Evolutionary conservation across 1,140 invertebrate species (phyloP).

Genomic region (Drusus annulatus): DNA sequence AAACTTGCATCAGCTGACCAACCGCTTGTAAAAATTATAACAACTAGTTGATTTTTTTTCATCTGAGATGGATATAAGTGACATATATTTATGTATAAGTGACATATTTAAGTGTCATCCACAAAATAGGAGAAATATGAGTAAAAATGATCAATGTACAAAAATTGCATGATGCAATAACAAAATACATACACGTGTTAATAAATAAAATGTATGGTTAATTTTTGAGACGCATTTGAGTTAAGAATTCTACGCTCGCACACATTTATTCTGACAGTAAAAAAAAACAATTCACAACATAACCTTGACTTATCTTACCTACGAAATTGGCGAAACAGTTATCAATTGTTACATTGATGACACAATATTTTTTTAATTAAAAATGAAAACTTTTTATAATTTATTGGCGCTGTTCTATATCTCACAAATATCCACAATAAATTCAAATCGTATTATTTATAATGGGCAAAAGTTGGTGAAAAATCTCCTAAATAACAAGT

Average conservation of each 20-base stretch:
- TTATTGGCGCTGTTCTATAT: too few relatives aligned
- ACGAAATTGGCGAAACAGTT: background rate
- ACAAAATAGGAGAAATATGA: background rate
- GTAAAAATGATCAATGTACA: background rate
- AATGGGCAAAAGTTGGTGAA: too few relatives aligned
- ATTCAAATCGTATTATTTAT: too few relatives aligned
- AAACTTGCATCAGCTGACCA: too few relatives aligned
- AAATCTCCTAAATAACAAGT: too few relatives aligned
- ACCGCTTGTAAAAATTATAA: too few relatives aligned
- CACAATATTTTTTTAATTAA: too few relatives aligned
- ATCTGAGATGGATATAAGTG: too few relatives aligned
- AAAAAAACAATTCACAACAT: constrained; percentile 26
- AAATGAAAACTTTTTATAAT: too few relatives aligned
- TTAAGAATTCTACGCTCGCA: constrained; percentile 3
- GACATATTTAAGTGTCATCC: background rate
- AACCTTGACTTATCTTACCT: constrained; percentile 29
- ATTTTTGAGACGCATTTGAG: background rate
- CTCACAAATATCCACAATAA: too few relatives aligned
- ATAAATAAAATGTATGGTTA: background rate
- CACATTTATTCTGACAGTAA: constrained; percentile 19
- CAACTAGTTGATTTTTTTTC: too few relatives aligned
- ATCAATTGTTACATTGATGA: too few relatives aligned
- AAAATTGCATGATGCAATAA: background rate
- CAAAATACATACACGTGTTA: background rate
- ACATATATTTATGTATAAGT: background rate